Evolutionary conservation across 2,113 vertebrate species (phyloP).

Genomic region (Cairina moschata): DNA sequence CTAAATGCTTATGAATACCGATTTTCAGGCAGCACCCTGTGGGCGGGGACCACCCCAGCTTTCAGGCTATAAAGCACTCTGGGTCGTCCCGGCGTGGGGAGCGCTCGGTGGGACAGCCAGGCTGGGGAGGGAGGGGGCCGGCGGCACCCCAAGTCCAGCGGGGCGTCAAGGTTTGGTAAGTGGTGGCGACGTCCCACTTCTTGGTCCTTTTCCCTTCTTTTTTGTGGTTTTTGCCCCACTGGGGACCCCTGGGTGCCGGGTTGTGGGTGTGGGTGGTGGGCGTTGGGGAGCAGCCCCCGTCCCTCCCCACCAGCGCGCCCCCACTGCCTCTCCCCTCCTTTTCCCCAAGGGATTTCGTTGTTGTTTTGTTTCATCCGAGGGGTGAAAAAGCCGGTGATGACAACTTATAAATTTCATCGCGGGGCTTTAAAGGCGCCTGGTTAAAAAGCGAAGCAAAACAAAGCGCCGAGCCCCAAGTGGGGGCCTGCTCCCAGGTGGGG

Average conservation of each 20-base stretch:
- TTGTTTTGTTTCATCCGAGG: neutral
- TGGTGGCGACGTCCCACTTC: neutral
- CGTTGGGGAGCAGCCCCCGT: neutral
- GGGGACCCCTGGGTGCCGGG: neutral
- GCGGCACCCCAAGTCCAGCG: neutral
- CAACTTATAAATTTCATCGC: neutral
- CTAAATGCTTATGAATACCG: conserved; percentile 47
- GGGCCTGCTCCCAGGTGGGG: neutral
- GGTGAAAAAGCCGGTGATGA: neutral
- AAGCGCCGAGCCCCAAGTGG: neutral
- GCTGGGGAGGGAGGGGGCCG: too few relatives aligned
- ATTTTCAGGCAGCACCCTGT: conserved; percentile 30
- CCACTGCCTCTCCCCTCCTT: neutral
- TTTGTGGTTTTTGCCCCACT: neutral
- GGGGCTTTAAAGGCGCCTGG: neutral
- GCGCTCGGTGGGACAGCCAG: neutral
- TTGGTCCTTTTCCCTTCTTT: neutral
- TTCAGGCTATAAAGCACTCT: conserved; percentile 58
- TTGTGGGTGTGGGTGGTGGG: neutral
- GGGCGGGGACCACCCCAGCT: conserved; percentile 54
- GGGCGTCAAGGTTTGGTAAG: conserved; percentile 20
- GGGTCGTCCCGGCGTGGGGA: neutral
- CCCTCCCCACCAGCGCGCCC: too few relatives aligned
- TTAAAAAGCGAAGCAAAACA: neutral
- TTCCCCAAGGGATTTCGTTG: neutral